Percentiles rank a stretch among this genome's conserved stretches.
These are phyloP conservation scores for Sylvilagus bachmani DNA, from an alignment of 2,113 vertebrate genomes.

Conservation along the genomic window DNA sequence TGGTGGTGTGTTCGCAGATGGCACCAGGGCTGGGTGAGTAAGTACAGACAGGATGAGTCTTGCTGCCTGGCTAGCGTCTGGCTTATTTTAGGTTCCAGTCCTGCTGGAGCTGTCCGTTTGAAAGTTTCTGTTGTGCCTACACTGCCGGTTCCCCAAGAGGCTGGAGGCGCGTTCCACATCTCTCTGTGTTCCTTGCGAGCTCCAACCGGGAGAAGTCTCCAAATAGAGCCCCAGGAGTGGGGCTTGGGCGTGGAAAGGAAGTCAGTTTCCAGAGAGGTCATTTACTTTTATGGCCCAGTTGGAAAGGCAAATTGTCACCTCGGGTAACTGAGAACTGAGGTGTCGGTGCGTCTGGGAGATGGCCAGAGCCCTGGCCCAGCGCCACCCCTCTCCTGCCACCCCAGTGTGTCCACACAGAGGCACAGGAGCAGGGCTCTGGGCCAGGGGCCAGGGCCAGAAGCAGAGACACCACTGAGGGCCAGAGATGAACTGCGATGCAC, in stretches of 20 bases:
- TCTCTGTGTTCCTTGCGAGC: background rate
- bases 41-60: background rate
- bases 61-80: background rate
- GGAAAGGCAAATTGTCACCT: background rate
- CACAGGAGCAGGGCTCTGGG: background rate
- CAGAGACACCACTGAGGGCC: background rate
- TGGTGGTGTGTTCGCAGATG: background rate
- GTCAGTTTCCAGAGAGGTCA: background rate
- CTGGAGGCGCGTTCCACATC: background rate
- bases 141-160: background rate
- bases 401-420: background rate
- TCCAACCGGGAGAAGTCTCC: background rate
- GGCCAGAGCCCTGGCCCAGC: background rate
- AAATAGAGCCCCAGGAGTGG: background rate
- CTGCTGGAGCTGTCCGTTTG: background rate
- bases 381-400: rapidly evolving
- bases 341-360: background rate
- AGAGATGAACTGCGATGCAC: background rate
- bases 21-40: background rate
- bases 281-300: background rate
- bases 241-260: background rate
- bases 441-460: background rate
- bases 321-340: background rate
- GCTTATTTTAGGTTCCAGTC: background rate
- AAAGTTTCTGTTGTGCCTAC: background rate